phyloP scores from a whole-genome alignment of 2,797 vertebrate species.

The Cryptoprocta ferox region DNA sequence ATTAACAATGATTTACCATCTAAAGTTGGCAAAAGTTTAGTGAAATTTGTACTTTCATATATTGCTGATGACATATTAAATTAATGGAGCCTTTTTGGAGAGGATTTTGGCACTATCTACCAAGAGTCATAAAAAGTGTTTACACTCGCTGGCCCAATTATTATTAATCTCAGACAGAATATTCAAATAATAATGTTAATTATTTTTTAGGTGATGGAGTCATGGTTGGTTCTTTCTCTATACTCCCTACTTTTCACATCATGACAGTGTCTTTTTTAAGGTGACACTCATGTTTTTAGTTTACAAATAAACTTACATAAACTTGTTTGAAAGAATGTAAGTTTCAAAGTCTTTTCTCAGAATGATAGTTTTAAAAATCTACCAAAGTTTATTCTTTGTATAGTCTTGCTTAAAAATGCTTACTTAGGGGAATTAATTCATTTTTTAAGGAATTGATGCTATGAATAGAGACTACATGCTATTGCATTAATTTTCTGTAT shows the following conservation, averaged over 20 bases:
- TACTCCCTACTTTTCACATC: not conserved
- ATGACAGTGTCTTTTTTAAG: not conserved
- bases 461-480: not conserved
- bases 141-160: not conserved
- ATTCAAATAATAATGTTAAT: not conserved
- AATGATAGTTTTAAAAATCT: not conserved
- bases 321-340: not conserved
- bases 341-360: constrained; percentile 32
- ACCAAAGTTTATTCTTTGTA: not conserved
- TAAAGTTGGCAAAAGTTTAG: not conserved
- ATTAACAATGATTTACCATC: not conserved
- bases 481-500: not conserved
- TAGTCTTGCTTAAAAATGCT: constrained; percentile 17
- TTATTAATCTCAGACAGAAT: constrained; percentile 23
- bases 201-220: not conserved
- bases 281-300: not conserved
- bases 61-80: not conserved
- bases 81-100: not conserved
- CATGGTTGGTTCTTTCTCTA: not conserved
- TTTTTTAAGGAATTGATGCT: not conserved
- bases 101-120: not conserved
- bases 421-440: not conserved
- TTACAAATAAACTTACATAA: not conserved
- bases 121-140: not conserved
- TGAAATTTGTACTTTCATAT: not conserved